A percentile compares a stretch with the other conserved stretches of the same genome.
Evolutionary conservation across 2,888 invertebrate genomes (phyloP).

Genomic region (Malacosoma neustria): DNA sequence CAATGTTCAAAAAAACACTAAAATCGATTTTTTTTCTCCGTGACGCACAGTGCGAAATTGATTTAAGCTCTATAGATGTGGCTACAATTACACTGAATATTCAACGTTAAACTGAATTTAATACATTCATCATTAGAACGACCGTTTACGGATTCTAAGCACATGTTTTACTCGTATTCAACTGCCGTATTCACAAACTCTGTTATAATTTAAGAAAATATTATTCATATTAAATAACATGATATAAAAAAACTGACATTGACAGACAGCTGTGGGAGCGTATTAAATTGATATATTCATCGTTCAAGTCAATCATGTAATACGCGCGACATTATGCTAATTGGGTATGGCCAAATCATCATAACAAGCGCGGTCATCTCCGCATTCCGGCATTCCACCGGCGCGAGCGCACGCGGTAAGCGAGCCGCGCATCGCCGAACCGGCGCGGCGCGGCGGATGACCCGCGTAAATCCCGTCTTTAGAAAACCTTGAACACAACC

Average conservation of each 20-base stretch:
- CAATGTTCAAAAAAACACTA: too few relatives aligned
- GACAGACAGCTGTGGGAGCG: background rate
- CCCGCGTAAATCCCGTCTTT: slow-evolving; percentile 45
- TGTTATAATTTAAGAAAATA: too few relatives aligned
- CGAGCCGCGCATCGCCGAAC: slow-evolving; percentile 16
- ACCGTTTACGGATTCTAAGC: too few relatives aligned
- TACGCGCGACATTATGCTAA: slow-evolving; percentile 41
- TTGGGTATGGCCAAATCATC: slow-evolving; percentile 29
- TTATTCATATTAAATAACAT: background rate
- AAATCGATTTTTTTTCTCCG: too few relatives aligned
- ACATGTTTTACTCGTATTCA: too few relatives aligned
- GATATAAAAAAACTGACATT: background rate
- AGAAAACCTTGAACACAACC: slow-evolving; percentile 19
- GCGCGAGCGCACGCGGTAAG: slow-evolving; percentile 24
- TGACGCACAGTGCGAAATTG: too few relatives aligned
- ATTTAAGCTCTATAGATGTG: too few relatives aligned
- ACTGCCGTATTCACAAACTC: too few relatives aligned
- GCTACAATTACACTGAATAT: too few relatives aligned
- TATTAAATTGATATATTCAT: background rate
- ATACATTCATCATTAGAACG: too few relatives aligned
- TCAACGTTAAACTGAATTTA: too few relatives aligned
- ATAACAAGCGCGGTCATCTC: slow-evolving; percentile 53
- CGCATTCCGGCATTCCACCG: slow-evolving; percentile 49
- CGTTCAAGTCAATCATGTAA: background rate
- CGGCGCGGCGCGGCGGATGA: slow-evolving; percentile 13